phyloP scores from a whole-genome alignment of 2,888 invertebrate species.

The Venustoraphidia nigricollis region DNA sequence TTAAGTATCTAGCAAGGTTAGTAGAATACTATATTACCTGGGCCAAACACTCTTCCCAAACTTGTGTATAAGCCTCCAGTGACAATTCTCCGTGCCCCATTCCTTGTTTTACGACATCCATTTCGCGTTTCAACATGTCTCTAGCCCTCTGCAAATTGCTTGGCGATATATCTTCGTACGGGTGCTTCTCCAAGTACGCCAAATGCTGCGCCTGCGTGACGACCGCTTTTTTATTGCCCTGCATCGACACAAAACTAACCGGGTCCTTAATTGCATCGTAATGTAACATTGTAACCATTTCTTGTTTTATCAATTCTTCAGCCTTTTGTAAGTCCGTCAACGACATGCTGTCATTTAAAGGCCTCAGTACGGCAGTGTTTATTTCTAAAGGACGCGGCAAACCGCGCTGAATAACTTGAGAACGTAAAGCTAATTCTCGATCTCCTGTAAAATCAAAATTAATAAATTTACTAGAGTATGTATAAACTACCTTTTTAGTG shows the following conservation, averaged over 20 bases:
- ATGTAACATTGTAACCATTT: constrained; percentile 92
- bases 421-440: constrained; percentile 57
- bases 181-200: constrained; percentile 72
- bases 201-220: constrained; percentile 53
- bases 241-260: constrained; percentile 19
- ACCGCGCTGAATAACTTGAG: constrained; percentile 72
- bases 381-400: constrained; percentile 76
- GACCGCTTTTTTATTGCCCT: constrained; percentile 35
- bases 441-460: constrained; percentile 29
- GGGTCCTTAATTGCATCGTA: constrained; percentile 78
- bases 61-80: constrained; percentile 81
- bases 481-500: not conserved
- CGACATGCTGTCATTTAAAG: constrained; percentile 56
- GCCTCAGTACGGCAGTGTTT: constrained; percentile 67
- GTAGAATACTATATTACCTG: constrained; percentile 46
- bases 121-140: constrained; percentile 57
- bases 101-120: constrained; percentile 77
- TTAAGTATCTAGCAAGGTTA: too few relatives aligned
- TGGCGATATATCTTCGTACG: constrained; percentile 56
- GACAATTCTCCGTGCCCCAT: constrained; percentile 94
- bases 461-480: constrained; percentile 1
- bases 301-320: constrained; percentile 88
- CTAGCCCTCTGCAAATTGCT: constrained; percentile 54
- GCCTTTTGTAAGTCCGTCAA: constrained; percentile 84
- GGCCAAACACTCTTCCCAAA: constrained; percentile 93